Evolutionary conservation across 2,888 invertebrate species (phyloP), one percentile per base, ranked within the genome.

Genomic region (Drosophila pegasa): DNA sequence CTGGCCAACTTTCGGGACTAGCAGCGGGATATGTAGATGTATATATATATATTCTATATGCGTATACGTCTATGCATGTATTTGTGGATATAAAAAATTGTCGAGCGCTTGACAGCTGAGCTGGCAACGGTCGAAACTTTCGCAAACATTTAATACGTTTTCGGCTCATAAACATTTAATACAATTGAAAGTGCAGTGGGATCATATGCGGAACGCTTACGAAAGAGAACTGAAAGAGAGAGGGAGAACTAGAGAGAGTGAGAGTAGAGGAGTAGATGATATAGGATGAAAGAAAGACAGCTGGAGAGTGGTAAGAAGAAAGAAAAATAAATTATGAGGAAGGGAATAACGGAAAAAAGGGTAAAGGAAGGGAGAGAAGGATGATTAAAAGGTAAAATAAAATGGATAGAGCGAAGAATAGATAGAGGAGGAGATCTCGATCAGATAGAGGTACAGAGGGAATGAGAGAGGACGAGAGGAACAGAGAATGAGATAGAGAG

Each of bases 1-100:
- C 38, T 56, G 20, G 8, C n/a, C 50, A 63, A 63, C 33, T 63
- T 57, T 33, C 8, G 16, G 64, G 43, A 51, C 64, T 51, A 64
- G 20, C 41, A 25, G 29, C 29, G 22, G 16, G 38, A 45, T 16
- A 16, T 41, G 10, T 14, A 29, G 5, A 35, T 18, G 16, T 45
- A 35, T 57, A 45, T 47, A 31, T 57, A 31, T 35, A 35, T 18
- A 14, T 27, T 10, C 14, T 31, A 20, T 16, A 10, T 25, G 35
- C 6, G 31, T 25, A 18, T 18, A 9, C n/a, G 4, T 27, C 7
- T 16, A 4, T 48, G 4, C 14, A 10, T 18, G 9, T 20, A 5
- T 20, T 37, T 12, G 2, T 33, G 14, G 12, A 22, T 29, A 1
- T 1, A 27, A 29, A 25, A 41, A 48, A 37, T 18, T 20, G 48